phyloP scores from a whole-genome alignment of 2,888 invertebrate species.

The Macrophya annulata region DNA sequence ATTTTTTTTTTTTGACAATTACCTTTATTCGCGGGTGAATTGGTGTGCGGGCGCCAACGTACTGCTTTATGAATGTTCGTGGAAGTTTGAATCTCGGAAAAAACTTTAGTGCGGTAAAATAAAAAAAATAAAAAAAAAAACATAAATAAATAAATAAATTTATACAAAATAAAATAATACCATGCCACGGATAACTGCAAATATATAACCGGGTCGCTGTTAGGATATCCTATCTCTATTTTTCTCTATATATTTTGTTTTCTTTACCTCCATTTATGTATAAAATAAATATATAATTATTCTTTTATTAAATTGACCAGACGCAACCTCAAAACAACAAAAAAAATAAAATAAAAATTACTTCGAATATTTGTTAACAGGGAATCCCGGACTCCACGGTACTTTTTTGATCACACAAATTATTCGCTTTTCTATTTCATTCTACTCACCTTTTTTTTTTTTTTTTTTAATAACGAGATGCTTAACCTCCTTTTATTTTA shows the following conservation, averaged over 20 bases:
- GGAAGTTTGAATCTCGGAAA: slow-evolving; percentile 47
- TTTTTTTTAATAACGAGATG: neutral
- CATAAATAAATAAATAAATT: neutral
- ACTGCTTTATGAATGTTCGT: slow-evolving; percentile 44
- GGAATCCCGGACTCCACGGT: neutral
- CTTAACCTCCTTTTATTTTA: slow-evolving; percentile 28
- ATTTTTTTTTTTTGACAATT: slow-evolving; percentile 38
- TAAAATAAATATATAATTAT: neutral
- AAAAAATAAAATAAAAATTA: neutral
- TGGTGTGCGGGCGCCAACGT: slow-evolving; percentile 41
- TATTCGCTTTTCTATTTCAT: neutral
- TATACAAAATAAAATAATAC: neutral
- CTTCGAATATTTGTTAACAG: neutral
- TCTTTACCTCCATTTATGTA: neutral
- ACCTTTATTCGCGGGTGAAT: slow-evolving; percentile 35
- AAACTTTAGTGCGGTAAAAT: slow-evolving; percentile 1
- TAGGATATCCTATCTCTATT: neutral
- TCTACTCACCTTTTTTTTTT: neutral
- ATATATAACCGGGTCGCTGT: slow-evolving; percentile 48
- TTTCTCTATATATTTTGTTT: neutral
- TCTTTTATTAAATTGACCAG: neutral
- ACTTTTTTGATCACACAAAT: neutral
- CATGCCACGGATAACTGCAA: slow-evolving; percentile 54
- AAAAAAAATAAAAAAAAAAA: neutral
- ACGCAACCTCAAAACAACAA: neutral